Evolutionary conservation across 1,140 invertebrate species (phyloP).

Genomic region (Bombyx mandarina): DNA sequence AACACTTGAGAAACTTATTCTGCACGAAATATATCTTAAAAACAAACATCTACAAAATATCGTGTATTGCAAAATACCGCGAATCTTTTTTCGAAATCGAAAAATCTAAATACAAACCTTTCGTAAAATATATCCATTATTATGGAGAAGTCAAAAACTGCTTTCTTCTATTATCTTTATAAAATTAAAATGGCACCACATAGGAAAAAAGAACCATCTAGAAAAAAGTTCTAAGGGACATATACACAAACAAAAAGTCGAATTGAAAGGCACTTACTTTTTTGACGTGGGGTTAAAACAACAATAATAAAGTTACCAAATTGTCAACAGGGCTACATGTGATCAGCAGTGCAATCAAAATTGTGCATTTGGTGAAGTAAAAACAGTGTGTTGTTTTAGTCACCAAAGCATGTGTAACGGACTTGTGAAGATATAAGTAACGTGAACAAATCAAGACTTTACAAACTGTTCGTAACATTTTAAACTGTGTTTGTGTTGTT

Average conservation of each 20-base stretch:
- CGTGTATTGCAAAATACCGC: too few relatives aligned
- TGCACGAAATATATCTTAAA: not conserved
- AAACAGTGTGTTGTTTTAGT: conserved; percentile 16
- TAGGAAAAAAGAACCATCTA: not conserved
- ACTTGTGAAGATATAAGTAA: conserved; percentile 22
- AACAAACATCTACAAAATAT: not conserved
- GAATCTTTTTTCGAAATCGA: too few relatives aligned
- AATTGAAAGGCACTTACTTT: too few relatives aligned
- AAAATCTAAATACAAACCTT: too few relatives aligned
- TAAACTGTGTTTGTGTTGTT: conserved; percentile 55
- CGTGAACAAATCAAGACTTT: conserved; percentile 43
- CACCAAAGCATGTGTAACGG: conserved; percentile 35
- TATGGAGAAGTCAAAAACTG: too few relatives aligned
- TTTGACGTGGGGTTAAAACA: too few relatives aligned
- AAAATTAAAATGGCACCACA: not conserved
- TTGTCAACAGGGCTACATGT: too few relatives aligned
- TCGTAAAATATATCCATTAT: too few relatives aligned
- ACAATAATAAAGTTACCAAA: too few relatives aligned
- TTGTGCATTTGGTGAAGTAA: conserved; percentile 32
- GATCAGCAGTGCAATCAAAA: conserved; percentile 40
- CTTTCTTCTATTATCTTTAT: too few relatives aligned
- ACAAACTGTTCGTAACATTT: conserved; percentile 27
- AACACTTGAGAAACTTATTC: not conserved
- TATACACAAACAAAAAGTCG: too few relatives aligned
- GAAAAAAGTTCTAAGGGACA: too few relatives aligned